A percentile compares a stretch with the other conserved stretches of the same genome.
Conservation (phyloP, 2,797 vertebrate genomes). For the Xerus rutilus region DNA sequence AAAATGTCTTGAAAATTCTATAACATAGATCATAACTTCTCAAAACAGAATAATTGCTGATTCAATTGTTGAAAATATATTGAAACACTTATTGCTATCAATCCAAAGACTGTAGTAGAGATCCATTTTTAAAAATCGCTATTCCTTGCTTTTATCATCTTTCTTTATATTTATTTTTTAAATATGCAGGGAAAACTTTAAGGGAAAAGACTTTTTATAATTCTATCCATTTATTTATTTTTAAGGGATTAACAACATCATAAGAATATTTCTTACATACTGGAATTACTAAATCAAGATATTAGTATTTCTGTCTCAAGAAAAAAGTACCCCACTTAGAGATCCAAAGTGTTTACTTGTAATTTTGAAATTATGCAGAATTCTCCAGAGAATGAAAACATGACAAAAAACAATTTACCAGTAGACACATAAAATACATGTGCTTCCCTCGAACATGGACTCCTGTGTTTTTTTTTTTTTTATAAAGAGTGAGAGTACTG, state of each 20-base stretch:
- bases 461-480: constrained; percentile 85
- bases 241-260: constrained; percentile 36
- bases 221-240: constrained; percentile 41
- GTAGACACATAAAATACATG: constrained; percentile 80
- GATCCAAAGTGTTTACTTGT: constrained; percentile 55
- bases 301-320: constrained; percentile 52
- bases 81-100: neutral
- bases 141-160: neutral
- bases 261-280: neutral
- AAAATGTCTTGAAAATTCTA: neutral
- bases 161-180: constrained; percentile 42
- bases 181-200: neutral
- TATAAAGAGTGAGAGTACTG: constrained; percentile 81
- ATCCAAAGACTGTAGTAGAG: neutral
- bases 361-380: constrained; percentile 69
- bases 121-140: neutral
- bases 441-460: constrained; percentile 77
- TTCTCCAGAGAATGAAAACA: constrained; percentile 76
- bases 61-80: neutral
- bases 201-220: constrained; percentile 35
- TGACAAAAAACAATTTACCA: constrained; percentile 78
- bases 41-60: neutral
- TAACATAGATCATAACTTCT: neutral
- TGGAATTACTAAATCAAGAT: constrained; percentile 56
- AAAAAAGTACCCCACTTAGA: constrained; percentile 58